Base-by-base conservation (phyloP, 2,113 vertebrate species). In the Gulo gulo region DNA sequence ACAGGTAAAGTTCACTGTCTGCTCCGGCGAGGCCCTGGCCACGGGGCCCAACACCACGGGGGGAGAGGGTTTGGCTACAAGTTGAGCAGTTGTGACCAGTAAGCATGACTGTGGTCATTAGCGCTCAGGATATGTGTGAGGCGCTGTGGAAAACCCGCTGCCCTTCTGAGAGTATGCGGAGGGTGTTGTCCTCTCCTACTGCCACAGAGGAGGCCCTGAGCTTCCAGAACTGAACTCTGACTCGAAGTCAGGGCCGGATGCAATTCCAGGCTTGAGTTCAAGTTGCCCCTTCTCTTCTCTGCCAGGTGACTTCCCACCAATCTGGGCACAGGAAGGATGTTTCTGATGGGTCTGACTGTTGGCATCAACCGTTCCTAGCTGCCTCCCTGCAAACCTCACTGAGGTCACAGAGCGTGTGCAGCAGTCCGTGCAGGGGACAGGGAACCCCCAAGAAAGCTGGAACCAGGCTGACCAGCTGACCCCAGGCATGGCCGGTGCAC, bases 1-100 rank as follows among this genome's bases (percentile, higher is more conserved):
- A 89, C 98, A 99, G 97, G 31, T 97, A 97, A 98, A 95, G 84
- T 0, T 23, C 95, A 91, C 97, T 0, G 4, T 18, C 1, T 97
- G 23, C 8, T 7, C 34, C 0, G 89, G 61, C 0, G 0, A 1
- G 0, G 0, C 82, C 95, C 97, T 98, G 8, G 0, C 1, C 0
- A 0, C 0, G 3, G 98, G 97, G 20, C 96, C 76, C 0, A 6
- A 91, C 14, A 98, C 31, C 0, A 74, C 9, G 0, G n/a, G 96
- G 0, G 0, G 0, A 8, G 97, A 98, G 20, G 98, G 98, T n/a
- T 74, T 83, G 96, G 88, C 97, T 98, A 80, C 45, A 36, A 94
- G 80, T 96, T 93, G 95, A 97, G 69, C 73, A 96, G 47, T 81
- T 50, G 78, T 9, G 59, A 45, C 82, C 50, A 95, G 61, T 61